Conservation (phyloP, 1,140 invertebrate species). For the Littorina saxatilis region DNA sequence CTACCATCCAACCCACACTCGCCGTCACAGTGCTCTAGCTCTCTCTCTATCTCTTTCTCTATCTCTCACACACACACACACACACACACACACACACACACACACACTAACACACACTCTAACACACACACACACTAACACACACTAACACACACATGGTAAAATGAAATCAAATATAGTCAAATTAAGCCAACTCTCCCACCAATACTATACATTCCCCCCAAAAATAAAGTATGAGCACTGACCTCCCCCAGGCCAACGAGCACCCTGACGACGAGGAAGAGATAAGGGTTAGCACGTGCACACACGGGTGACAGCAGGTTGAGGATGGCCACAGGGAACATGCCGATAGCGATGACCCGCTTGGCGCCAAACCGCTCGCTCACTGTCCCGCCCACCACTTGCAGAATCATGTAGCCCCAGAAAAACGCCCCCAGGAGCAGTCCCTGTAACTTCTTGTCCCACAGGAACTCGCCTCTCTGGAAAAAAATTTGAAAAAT, state of each 20-base stretch:
- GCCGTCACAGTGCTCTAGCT: too few relatives aligned
- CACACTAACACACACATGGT: too few relatives aligned
- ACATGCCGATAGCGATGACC: constrained; percentile 88
- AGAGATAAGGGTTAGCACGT: constrained; percentile 76
- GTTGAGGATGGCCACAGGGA: constrained; percentile 87
- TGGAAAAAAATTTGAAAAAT: constrained; percentile 47
- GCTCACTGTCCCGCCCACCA: constrained; percentile 86
- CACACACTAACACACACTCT: too few relatives aligned
- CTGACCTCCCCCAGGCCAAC: constrained; percentile 75
- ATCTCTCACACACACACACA: too few relatives aligned
- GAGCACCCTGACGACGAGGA: constrained; percentile 72
- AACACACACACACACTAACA: too few relatives aligned
- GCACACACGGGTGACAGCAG: constrained; percentile 88
- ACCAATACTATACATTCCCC: too few relatives aligned
- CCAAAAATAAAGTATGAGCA: too few relatives aligned
- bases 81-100: too few relatives aligned
- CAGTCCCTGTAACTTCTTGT: constrained; percentile 85
- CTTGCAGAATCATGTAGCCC: constrained; percentile 85
- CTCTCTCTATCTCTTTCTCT: too few relatives aligned
- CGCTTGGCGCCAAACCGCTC: constrained; percentile 87
- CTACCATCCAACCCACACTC: too few relatives aligned
- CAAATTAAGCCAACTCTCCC: too few relatives aligned
- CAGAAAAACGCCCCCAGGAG: constrained; percentile 92
- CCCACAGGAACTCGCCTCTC: constrained; percentile 87
- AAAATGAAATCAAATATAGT: too few relatives aligned